Evolutionary conservation across 2,113 vertebrate species (phyloP).

Genomic region (human (Homo sapiens)): GRCh38 chr20:19308001-19308500

Average conservation of each 20-base stretch:
- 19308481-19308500: background rate
- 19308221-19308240: background rate
- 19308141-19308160: background rate
- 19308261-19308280: background rate
- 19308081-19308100: background rate
- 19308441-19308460: background rate
- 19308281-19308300: background rate
- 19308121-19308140: background rate
- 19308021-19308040: background rate
- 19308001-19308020: background rate
- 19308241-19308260: background rate
- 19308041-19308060: background rate
- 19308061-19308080: background rate
- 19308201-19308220: background rate
- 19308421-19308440: background rate
- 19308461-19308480: background rate
- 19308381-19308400: background rate
- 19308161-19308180: background rate
- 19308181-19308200: background rate
- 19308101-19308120: background rate
- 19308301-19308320: background rate
- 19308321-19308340: background rate
- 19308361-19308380: conserved; percentile 3
- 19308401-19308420: background rate
- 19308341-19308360: background rate